A percentile compares a stretch with the other conserved stretches of the same genome.
phyloP scores from a whole-genome alignment of 2,797 vertebrate species.

The Sphaeramia orbicularis region DNA sequence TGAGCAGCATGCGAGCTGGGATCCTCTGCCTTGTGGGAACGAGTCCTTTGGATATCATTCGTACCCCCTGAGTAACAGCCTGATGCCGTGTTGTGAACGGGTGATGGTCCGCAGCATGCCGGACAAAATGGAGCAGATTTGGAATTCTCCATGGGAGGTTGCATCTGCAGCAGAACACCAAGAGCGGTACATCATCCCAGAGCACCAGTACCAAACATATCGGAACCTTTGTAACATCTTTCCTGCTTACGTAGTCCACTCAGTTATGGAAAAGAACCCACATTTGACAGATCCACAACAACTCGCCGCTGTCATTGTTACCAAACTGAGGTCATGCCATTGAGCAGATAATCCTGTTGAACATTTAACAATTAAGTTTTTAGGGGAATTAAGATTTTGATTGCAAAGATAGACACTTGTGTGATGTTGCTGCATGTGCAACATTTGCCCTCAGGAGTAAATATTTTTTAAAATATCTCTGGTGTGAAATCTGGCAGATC shows the following conservation, averaged over 20 bases:
- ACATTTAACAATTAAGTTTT: conserved; percentile 10
- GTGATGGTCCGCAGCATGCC: conserved; percentile 99
- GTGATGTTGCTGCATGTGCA: conserved; percentile 69
- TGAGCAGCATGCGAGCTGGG: conserved; percentile 99
- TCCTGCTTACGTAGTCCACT: conserved; percentile 94
- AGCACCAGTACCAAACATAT: conserved; percentile 98
- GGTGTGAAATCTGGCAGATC: conserved; percentile 36
- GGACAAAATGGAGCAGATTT: conserved; percentile 99
- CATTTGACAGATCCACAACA: conserved; percentile 97
- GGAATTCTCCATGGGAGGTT: conserved; percentile 94
- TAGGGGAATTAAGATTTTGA: conserved; percentile 36
- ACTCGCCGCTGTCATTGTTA: conserved; percentile 96
- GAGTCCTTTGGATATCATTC: conserved; percentile 94
- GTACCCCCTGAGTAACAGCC: conserved; percentile 92
- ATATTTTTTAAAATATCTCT: conserved; percentile 45
- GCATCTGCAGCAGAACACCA: conserved; percentile 86
- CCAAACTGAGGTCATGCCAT: conserved; percentile 92
- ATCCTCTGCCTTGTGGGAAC: conserved; percentile 91
- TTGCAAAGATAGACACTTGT: conserved; percentile 63
- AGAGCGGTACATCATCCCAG: conserved; percentile 93
- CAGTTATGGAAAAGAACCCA: conserved; percentile 99
- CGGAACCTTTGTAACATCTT: conserved; percentile 99
- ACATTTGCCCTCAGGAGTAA: conserved; percentile 80
- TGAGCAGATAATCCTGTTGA: conserved; percentile 60
- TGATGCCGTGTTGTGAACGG: conserved; percentile 97